Conservation (phyloP, 2,113 vertebrate genomes). For the Ascaphus truei region DNA sequence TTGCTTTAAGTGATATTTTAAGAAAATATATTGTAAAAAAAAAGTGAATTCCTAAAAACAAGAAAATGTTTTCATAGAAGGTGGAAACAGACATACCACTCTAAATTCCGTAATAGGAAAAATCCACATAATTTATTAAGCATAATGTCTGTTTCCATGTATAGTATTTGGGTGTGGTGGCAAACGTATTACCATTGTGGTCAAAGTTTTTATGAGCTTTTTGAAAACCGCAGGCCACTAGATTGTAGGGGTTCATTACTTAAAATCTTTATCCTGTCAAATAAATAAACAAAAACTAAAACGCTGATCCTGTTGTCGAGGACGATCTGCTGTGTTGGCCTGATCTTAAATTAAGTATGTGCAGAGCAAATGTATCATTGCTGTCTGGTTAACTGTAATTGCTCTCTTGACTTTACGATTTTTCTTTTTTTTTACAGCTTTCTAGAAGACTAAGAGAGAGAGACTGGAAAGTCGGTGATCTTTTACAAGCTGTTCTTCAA, state of each 20-base stretch:
- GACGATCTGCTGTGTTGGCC: no score
- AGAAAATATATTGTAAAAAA: background rate
- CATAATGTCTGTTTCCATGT: slow-evolving; percentile 47
- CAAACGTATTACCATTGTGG: slow-evolving; percentile 48
- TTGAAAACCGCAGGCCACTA: slow-evolving; percentile 45
- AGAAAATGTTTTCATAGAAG: slow-evolving; percentile 55
- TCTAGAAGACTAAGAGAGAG: slow-evolving; percentile 73
- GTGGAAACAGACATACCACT: slow-evolving; percentile 46
- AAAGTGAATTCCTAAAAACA: slow-evolving; percentile 46
- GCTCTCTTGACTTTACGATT: no score
- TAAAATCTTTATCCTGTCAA: slow-evolving; percentile 17
- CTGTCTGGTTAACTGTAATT: no score
- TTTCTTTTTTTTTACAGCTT: slow-evolving; percentile 66
- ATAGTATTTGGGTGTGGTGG: slow-evolving; percentile 48
- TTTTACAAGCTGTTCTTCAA: slow-evolving; percentile 82
- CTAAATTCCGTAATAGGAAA: slow-evolving; percentile 55
- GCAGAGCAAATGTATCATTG: no score
- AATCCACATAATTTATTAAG: slow-evolving; percentile 58
- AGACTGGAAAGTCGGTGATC: slow-evolving; percentile 81
- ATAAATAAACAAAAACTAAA: background rate
- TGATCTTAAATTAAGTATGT: no score
- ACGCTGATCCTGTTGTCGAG: no score
- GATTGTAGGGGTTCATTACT: slow-evolving; percentile 39
- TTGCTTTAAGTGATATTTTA: background rate
- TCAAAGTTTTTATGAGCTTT: slow-evolving; percentile 50